Percentiles rank a stretch among this genome's conserved stretches.
Conservation (phyloP, 2,113 vertebrate genomes). For the Haemorhous mexicanus region DNA sequence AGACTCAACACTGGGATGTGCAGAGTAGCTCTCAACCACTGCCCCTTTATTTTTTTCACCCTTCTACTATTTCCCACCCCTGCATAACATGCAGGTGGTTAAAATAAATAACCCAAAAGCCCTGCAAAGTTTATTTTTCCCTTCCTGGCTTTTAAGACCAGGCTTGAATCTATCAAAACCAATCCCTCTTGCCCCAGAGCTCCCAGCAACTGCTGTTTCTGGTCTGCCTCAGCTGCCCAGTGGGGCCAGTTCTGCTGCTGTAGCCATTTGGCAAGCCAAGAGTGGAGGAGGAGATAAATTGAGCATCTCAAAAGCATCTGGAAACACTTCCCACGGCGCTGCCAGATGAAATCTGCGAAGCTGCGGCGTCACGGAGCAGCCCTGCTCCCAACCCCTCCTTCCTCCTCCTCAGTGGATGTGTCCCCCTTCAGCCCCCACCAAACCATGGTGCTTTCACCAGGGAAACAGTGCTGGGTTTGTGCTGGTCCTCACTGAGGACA, state of each 20-base stretch:
- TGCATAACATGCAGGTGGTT: background rate
- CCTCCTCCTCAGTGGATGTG: background rate
- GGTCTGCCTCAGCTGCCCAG: background rate
- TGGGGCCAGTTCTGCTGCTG: background rate
- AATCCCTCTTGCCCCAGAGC: background rate
- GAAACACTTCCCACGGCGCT: background rate
- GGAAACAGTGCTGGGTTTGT: background rate
- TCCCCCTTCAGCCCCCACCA: background rate
- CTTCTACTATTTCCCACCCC: background rate
- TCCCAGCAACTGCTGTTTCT: background rate
- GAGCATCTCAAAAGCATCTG: slow-evolving; percentile 40
- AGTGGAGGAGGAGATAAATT: background rate
- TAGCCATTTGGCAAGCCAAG: slow-evolving; percentile 13
- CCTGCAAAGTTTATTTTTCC: background rate
- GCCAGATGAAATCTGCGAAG: background rate
- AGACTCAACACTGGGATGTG: fast-evolving
- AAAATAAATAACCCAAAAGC: background rate
- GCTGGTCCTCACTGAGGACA: background rate
- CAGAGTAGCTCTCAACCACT: background rate
- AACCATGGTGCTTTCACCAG: background rate
- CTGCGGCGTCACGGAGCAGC: fast-evolving
- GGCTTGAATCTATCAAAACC: background rate
- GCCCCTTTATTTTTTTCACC: background rate
- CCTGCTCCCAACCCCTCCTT: fast-evolving
- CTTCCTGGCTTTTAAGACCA: slow-evolving; percentile 1